A percentile compares a stretch with the other conserved stretches of the same genome.
Evolutionary conservation across 2,113 vertebrate genomes (phyloP).

Genomic region (Cololabis saira): DNA sequence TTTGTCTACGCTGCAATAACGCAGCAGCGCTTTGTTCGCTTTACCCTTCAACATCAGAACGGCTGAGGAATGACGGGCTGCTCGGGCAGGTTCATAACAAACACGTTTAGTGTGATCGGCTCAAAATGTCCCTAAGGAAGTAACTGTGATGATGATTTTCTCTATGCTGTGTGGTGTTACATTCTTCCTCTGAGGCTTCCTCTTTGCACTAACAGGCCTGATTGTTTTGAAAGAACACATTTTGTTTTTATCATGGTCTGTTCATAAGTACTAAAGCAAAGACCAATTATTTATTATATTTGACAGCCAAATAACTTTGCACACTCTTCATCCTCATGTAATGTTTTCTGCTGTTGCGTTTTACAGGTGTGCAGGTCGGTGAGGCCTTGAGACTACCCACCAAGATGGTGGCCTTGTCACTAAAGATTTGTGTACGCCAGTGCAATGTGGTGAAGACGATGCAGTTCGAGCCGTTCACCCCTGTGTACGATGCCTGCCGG

Average conservation of each 20-base stretch:
- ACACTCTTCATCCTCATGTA: background rate
- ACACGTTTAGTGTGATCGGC: slow-evolving; percentile 23
- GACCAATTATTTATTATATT: slow-evolving; percentile 1
- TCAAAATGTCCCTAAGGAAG: slow-evolving; percentile 34
- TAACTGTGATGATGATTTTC: slow-evolving; percentile 39
- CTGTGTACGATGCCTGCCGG: slow-evolving; percentile 94
- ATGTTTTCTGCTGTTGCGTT: slow-evolving; percentile 15
- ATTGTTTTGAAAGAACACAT: slow-evolving; percentile 14
- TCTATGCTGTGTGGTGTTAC: slow-evolving; percentile 13
- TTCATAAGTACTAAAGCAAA: background rate
- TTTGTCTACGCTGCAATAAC: slow-evolving; percentile 40
- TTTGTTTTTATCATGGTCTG: slow-evolving; percentile 25
- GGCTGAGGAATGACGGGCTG: slow-evolving; percentile 19
- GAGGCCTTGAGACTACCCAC: slow-evolving; percentile 43
- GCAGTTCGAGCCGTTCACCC: slow-evolving; percentile 97
- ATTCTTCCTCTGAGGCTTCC: slow-evolving; percentile 16
- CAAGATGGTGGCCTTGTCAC: slow-evolving; percentile 95
- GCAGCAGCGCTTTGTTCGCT: slow-evolving; percentile 23
- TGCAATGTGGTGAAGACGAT: slow-evolving; percentile 99
- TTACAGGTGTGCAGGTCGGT: slow-evolving; percentile 66
- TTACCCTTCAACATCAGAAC: slow-evolving; percentile 30
- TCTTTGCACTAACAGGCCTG: slow-evolving; percentile 3
- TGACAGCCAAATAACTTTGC: background rate
- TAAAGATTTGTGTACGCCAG: slow-evolving; percentile 99
- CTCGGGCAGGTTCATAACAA: slow-evolving; percentile 12